These are phyloP conservation scores for Falco columbarius DNA, from an alignment of 2,797 vertebrate genomes.

Conservation along the genomic window DNA sequence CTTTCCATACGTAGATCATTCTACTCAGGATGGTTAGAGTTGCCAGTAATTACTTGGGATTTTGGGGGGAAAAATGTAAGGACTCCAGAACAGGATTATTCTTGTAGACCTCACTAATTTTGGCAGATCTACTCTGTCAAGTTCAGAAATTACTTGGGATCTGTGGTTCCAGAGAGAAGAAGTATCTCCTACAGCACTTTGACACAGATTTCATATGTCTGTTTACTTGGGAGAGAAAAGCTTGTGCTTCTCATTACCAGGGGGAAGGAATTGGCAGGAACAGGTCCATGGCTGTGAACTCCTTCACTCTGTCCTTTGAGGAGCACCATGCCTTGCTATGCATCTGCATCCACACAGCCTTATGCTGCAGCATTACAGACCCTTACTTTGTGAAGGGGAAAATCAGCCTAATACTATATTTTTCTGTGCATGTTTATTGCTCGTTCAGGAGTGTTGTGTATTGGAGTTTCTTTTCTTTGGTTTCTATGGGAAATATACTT, in stretches of 20 bases:
- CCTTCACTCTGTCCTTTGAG: background rate
- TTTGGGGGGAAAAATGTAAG: background rate
- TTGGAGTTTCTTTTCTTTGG: background rate
- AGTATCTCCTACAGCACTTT: background rate
- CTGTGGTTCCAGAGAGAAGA: background rate
- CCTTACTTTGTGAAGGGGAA: background rate
- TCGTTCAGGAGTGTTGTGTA: background rate
- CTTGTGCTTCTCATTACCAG: background rate
- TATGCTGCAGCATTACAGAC: background rate
- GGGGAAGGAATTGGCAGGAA: background rate
- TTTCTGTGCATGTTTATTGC: background rate
- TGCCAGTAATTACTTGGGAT: background rate
- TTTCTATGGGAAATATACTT: background rate
- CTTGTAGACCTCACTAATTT: background rate
- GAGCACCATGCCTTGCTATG: background rate
- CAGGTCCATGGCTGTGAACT: background rate
- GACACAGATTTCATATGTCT: background rate
- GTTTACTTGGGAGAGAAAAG: background rate
- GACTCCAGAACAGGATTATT: background rate
- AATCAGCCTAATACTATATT: background rate
- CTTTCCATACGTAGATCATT: background rate
- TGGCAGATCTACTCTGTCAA: background rate
- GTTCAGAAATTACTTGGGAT: background rate
- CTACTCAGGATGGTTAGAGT: background rate
- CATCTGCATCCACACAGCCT: rapidly evolving